Conservation (phyloP, 2,797 vertebrate genomes). For the Hippocampus kuda region DNA sequence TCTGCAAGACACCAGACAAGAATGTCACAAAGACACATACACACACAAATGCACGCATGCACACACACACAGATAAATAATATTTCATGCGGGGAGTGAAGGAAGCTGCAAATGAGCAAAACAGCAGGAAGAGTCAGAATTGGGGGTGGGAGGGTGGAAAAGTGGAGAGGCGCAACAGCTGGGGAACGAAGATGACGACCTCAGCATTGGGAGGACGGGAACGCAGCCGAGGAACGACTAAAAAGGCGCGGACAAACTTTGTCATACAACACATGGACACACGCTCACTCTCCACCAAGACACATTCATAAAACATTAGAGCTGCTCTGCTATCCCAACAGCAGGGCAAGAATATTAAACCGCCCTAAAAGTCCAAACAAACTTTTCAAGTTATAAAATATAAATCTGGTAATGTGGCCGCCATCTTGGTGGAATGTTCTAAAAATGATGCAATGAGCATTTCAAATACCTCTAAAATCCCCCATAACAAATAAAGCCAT, state of each 20-base stretch:
- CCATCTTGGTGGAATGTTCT: too few relatives aligned
- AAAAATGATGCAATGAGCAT: too few relatives aligned
- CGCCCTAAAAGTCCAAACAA: background rate
- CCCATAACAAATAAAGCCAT: too few relatives aligned
- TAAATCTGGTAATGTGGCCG: too few relatives aligned
- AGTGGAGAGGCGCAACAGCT: conserved; percentile 24
- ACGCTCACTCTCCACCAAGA: conserved; percentile 9
- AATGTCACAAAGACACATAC: conserved; percentile 13
- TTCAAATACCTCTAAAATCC: too few relatives aligned
- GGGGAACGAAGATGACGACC: conserved; percentile 26
- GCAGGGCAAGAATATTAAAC: background rate
- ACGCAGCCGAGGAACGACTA: conserved; percentile 40
- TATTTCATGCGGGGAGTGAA: conserved; percentile 3
- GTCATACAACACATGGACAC: conserved; percentile 30
- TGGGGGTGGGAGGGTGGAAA: conserved; percentile 12
- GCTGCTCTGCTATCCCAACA: background rate
- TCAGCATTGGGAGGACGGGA: conserved; percentile 29
- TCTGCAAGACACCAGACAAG: conserved; percentile 60
- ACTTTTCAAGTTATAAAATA: background rate
- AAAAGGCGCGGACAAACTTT: conserved; percentile 37
- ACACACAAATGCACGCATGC: too few relatives aligned
- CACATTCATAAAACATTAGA: background rate
- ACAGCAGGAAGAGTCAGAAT: conserved; percentile 14
- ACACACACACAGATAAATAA: conserved; percentile 1
- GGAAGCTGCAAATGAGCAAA: conserved; percentile 19